A percentile compares a stretch with the other conserved stretches of the same genome.
These are phyloP conservation scores for Heliconius ismenius DNA, from an alignment of 2,888 invertebrate genomes.

Conservation along the genomic window DNA sequence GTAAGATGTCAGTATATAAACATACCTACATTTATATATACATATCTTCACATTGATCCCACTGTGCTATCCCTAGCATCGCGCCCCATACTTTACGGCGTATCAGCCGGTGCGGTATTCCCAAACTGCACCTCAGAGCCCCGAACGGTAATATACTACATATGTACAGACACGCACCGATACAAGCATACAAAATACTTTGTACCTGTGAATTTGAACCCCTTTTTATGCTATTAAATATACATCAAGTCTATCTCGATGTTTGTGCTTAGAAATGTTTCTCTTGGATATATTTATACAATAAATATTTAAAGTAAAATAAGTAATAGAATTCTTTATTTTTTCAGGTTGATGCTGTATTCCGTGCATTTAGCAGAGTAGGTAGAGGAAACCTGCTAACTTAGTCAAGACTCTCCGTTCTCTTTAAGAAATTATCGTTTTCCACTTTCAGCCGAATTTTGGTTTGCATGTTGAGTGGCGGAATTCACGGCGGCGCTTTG, in stretches of 20 bases:
- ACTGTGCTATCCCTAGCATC: constrained; percentile 48
- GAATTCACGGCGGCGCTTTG: too few relatives aligned
- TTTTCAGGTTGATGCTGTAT: too few relatives aligned
- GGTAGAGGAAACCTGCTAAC: too few relatives aligned
- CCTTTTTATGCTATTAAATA: constrained; percentile 20
- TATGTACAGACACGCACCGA: constrained; percentile 42
- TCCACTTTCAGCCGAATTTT: too few relatives aligned
- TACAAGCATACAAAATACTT: constrained; percentile 42
- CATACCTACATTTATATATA: not conserved
- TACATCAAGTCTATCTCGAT: not conserved
- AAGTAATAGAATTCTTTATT: too few relatives aligned
- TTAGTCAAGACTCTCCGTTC: too few relatives aligned
- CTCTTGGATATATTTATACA: not conserved
- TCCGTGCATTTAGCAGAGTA: too few relatives aligned
- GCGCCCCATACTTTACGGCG: constrained; percentile 69
- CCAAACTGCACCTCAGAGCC: constrained; percentile 80
- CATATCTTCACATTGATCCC: constrained; percentile 41
- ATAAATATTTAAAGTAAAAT: not conserved
- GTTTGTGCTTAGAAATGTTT: not conserved
- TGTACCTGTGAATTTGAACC: constrained; percentile 34
- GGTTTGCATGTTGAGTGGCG: too few relatives aligned
- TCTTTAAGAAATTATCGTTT: too few relatives aligned
- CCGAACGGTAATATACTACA: constrained; percentile 58
- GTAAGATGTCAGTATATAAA: too few relatives aligned
- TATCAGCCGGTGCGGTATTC: constrained; percentile 81